Base-by-base conservation (phyloP, 2,113 vertebrate genomes). In the Cervus canadensis region DNA sequence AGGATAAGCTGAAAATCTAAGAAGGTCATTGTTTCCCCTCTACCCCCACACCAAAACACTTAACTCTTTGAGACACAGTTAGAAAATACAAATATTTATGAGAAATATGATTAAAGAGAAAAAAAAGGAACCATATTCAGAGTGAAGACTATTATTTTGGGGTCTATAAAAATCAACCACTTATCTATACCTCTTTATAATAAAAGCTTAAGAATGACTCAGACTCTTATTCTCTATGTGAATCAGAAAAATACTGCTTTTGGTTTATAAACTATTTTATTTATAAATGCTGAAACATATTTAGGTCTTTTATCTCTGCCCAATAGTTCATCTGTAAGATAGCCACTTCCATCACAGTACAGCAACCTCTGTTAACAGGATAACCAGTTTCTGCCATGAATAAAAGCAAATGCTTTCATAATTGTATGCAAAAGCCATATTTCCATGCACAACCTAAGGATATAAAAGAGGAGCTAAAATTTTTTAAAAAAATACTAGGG, bases 371-470 rank as follows among this genome's bases (percentile, higher is more conserved):
- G 30, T 56, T 67, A 79, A 2, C 11, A 64, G 17, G 25, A 56
- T 17, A 50, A 67, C 30, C 7, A 43, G 67, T 81, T 97, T 96
- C 89, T 84, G 59, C 52, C 54, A 87, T 30, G 59, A 85, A 64
- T 57, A 95, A 92, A 93, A 95, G 82, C 33, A 84, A 95, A 89
- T 30, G 26, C 88, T 97, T 97, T 87, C 89, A 84, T 87, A 87
- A 89, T 33, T 43, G 2, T 43, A 92, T 2, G 48, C 19, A 96
- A 95, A 96, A 87, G 33, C 28, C 11, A 13, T 40, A 50, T 62
- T 92, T 96, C 33, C 33, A 60, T 30, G 5, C 19, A 28, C 45
- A 90, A 52, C 14, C 59, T 74, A 83, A 93, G 11, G 40, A 76
- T 43, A 36, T 67, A 81, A 48, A 85, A 60, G 8, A 33, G 4